Percentiles rank a stretch among this genome's conserved stretches.
Conservation (phyloP, 2,113 vertebrate genomes). For the Thymallus thymallus region DNA sequence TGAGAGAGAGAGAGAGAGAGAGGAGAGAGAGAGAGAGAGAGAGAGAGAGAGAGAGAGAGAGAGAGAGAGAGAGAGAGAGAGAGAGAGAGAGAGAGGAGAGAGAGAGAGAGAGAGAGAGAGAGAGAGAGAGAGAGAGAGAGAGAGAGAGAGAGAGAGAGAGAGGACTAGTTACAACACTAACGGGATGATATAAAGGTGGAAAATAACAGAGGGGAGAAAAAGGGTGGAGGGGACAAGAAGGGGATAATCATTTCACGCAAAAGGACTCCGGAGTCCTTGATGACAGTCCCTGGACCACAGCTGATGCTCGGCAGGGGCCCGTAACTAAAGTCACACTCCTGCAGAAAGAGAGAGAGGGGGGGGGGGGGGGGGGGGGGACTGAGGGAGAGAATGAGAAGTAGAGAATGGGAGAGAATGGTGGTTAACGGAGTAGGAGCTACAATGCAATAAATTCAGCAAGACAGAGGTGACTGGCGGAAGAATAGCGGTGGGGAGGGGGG, state of each 20-base stretch:
- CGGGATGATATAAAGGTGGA: neutral
- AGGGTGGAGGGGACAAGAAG: neutral
- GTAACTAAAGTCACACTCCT: conserved; percentile 6
- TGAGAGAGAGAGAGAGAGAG: conserved; percentile 17
- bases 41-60: conserved; percentile 18
- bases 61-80: conserved; percentile 12
- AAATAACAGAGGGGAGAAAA: neutral
- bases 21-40: conserved; percentile 17
- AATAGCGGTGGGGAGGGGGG: neutral
- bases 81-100: conserved; percentile 14
- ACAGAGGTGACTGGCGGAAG: neutral
- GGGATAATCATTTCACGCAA: neutral
- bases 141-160: neutral
- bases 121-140: conserved; percentile 17
- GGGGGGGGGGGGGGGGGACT: neutral
- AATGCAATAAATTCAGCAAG: conserved; percentile 1
- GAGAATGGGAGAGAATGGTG: neutral
- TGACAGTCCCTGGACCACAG: neutral
- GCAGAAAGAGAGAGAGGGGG: neutral
- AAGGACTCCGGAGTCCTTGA: neutral
- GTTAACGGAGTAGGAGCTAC: neutral
- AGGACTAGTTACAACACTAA: neutral
- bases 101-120: conserved; percentile 19
- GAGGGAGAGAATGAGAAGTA: neutral
- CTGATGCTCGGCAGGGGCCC: neutral